These are phyloP conservation scores for Tiliacea aurago DNA, from an alignment of 2,888 invertebrate species.

Conservation along the genomic window DNA sequence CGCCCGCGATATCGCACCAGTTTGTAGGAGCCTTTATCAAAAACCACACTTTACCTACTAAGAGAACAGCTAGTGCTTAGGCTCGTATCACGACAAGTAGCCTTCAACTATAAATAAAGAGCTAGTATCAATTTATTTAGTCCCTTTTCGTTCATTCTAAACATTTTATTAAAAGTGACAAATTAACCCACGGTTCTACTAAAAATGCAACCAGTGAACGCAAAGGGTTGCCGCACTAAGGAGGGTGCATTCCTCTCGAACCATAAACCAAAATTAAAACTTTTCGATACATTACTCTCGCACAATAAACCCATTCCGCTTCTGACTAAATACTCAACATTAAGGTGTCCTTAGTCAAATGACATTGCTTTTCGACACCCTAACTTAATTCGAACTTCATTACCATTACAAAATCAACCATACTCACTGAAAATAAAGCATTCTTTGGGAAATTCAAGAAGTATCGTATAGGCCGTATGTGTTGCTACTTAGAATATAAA, in stretches of 20 bases:
- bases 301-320: conserved; percentile 86
- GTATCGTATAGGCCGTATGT: conserved; percentile 47
- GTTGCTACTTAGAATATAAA: conserved; percentile 73
- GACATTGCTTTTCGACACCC: conserved; percentile 72
- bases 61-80: too few species aligned
- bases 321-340: conserved; percentile 88
- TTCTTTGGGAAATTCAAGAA: conserved; percentile 34
- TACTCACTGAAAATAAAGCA: conserved; percentile 41
- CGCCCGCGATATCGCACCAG: too few species aligned
- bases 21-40: too few species aligned
- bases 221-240: conserved; percentile 65
- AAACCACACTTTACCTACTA: too few species aligned
- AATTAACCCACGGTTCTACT: conserved; percentile 55
- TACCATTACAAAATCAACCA: conserved; percentile 53
- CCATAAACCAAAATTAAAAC: conserved; percentile 90
- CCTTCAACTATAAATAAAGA: not conserved
- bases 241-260: conserved; percentile 78
- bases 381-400: conserved; percentile 46
- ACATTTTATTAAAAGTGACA: conserved; percentile 54
- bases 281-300: conserved; percentile 88
- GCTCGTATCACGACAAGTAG: not conserved
- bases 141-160: conserved; percentile 14
- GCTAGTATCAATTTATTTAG: conserved; percentile 3
- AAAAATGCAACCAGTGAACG: conserved; percentile 52
- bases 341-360: conserved; percentile 89